These are phyloP conservation scores for Bugula neritina DNA, from an alignment of 2,888 invertebrate species.

Conservation along the genomic window DNA sequence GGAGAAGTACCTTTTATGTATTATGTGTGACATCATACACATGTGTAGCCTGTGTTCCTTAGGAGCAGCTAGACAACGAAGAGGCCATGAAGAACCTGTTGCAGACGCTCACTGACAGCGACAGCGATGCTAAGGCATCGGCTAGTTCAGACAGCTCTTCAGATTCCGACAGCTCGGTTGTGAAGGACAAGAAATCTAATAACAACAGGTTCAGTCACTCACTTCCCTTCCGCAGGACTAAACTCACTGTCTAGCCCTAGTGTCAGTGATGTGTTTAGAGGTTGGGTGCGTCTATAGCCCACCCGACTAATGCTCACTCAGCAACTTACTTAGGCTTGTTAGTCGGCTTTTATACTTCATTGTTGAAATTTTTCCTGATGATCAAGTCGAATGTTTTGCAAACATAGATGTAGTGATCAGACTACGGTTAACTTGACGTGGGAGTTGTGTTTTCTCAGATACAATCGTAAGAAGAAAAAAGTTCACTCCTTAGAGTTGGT, in stretches of 20 bases:
- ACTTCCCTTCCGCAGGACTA: neutral
- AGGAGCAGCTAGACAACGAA: slow-evolving; percentile 16
- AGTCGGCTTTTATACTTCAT: too few relatives aligned
- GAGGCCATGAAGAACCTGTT: slow-evolving; percentile 10
- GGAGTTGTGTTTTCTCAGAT: too few relatives aligned
- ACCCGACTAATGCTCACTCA: too few relatives aligned
- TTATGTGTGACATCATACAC: neutral
- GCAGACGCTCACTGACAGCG: slow-evolving; percentile 5
- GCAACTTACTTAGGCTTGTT: too few relatives aligned
- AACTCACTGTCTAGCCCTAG: too few relatives aligned
- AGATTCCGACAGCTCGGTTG: neutral
- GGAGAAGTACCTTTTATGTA: too few relatives aligned
- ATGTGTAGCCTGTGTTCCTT: neutral
- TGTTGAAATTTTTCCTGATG: too few relatives aligned
- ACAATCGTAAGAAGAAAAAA: neutral
- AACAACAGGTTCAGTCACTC: neutral
- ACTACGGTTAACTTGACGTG: too few relatives aligned
- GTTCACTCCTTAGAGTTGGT: neutral
- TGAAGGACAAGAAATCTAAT: neutral
- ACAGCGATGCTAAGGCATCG: neutral
- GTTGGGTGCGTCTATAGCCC: too few relatives aligned
- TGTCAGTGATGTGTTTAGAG: too few relatives aligned
- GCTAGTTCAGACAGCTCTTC: neutral
- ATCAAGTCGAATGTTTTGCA: too few relatives aligned
- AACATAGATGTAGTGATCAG: too few relatives aligned